Evolutionary conservation across 1,140 invertebrate genomes (phyloP), one percentile per base, ranked within the genome.

Genomic region (Bombus difficillimus): DNA sequence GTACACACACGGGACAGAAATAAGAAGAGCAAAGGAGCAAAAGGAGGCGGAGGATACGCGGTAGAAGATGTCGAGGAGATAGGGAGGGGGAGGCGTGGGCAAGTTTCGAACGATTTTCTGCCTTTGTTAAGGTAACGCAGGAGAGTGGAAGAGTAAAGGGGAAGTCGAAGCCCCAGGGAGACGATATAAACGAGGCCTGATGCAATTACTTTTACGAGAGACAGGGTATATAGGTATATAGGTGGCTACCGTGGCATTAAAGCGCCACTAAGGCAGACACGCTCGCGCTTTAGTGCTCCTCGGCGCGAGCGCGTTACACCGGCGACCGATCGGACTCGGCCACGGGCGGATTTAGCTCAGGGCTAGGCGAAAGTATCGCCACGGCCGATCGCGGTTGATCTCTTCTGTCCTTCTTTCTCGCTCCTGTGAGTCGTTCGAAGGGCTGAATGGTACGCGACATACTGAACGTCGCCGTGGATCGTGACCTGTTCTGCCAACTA

Each of bases 151-250:
- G 53, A 39, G 47, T 53, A 53, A 28, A 28, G 22, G 57, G 13
- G 28, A 32, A 32, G 37, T 34, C 25, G 86, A 88, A 91, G 89
- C 79, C 86, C 83, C 83, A 71, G 72, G 66, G 83, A 89, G 88
- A 86, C 84, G 88, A 93, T 93, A 93, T 91, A 93, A 94, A 93
- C 91, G 92, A 91, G 89, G 88, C 92, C 92, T 93, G 93, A 93
- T 94, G 93, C 93, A 94, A 94, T 94, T 94, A 94, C 91, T 92
- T 94, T 94, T 93, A 93, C 91, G 93, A 93, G 88, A 88, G 91
- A 90, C 87, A 88, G 87, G 90, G 87, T 89, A 81, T 92, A 90
- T 86, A 87, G 87, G 89, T 89, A 66, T 90, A 88, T 88, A 85
- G 83, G 68, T 83, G 83, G 89, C 89, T 92, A 92, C 91, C 84